A percentile compares a stretch with the other conserved stretches of the same genome.
These are phyloP conservation scores for Rhadinocentrus ornatus DNA, from an alignment of 2,797 vertebrate genomes.

Conservation along the genomic window DNA sequence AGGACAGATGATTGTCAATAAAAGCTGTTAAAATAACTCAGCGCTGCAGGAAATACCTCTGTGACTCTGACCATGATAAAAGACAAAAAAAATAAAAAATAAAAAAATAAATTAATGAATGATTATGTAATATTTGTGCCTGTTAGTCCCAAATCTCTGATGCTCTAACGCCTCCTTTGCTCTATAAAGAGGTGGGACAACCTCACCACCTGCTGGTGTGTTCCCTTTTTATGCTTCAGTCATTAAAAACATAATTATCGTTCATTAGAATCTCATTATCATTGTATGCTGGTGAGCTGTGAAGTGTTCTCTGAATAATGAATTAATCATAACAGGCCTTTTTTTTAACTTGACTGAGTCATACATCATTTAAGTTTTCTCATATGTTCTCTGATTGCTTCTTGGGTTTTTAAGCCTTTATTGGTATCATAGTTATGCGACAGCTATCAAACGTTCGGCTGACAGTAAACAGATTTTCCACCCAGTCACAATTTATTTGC, in stretches of 20 bases:
- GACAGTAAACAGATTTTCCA: background rate
- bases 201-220: conserved; percentile 44
- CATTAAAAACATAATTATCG: conserved; percentile 45
- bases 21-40: background rate
- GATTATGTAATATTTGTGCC: conserved; percentile 10
- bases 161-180: conserved; percentile 6
- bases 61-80: background rate
- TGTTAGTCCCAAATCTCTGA: background rate
- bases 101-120: background rate
- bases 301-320: conserved; percentile 13
- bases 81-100: background rate
- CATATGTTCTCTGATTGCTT: conserved; percentile 1
- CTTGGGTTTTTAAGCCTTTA: background rate
- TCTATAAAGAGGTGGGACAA: conserved; percentile 17
- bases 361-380: background rate
- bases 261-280: conserved; percentile 42
- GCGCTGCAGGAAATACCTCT: background rate
- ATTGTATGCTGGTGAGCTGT: conserved; percentile 6
- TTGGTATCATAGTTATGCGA: background rate
- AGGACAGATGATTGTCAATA: conserved; percentile 11
- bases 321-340: conserved; percentile 10
- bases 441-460: background rate
- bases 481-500: conserved; percentile 6
- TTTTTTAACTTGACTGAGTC: background rate
- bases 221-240: conserved; percentile 3